phyloP scores from a whole-genome alignment of 2,888 invertebrate genomes.

The Ametastegia equiseti region DNA sequence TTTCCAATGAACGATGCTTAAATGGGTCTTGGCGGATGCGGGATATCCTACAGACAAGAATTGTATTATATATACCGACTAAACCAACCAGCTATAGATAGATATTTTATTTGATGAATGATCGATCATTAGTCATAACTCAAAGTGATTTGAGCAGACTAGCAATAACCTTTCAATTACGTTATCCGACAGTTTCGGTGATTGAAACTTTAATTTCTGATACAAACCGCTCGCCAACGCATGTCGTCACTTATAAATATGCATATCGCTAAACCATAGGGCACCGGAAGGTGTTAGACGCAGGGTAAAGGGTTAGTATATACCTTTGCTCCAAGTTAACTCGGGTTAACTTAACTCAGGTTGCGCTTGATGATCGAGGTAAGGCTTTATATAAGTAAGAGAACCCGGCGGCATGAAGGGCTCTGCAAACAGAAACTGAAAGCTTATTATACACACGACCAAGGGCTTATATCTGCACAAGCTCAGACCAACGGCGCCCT shows the following conservation, averaged over 20 bases:
- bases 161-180: slow-evolving; percentile 33
- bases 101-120: neutral
- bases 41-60: neutral
- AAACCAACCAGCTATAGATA: neutral
- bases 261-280: slow-evolving; percentile 29
- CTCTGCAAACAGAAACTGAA: slow-evolving; percentile 40
- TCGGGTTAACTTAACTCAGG: slow-evolving; percentile 25
- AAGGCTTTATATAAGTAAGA: slow-evolving; percentile 28
- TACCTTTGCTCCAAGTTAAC: slow-evolving; percentile 33
- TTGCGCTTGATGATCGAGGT: slow-evolving; percentile 26
- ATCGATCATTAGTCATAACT: neutral
- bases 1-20: slow-evolving; percentile 4
- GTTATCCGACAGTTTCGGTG: neutral
- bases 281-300: neutral
- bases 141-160: neutral
- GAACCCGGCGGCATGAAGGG: slow-evolving; percentile 23
- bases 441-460: slow-evolving; percentile 28
- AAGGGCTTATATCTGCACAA: slow-evolving; percentile 12
- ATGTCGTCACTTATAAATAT: slow-evolving; percentile 40
- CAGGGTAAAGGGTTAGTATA: neutral
- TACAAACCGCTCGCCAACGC: slow-evolving; percentile 14
- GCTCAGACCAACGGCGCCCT: slow-evolving; percentile 16
- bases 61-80: neutral
- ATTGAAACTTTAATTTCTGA: slow-evolving; percentile 24
- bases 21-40: neutral